These are phyloP conservation scores for Sinotaia quadrata DNA, from an alignment of 2,888 invertebrate genomes.

Conservation along the genomic window DNA sequence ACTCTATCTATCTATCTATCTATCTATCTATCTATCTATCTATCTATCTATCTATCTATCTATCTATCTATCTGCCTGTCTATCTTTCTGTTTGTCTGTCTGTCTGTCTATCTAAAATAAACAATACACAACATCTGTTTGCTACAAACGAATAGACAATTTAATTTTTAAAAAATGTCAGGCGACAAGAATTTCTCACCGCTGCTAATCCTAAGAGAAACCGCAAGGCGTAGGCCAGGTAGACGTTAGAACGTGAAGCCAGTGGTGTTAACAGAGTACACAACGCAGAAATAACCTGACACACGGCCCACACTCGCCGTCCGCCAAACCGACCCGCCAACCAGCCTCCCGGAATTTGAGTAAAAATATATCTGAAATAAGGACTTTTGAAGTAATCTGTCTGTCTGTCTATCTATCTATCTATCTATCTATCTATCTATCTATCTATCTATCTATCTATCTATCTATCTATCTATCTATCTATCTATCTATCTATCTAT, in stretches of 20 bases:
- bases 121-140: too few species aligned
- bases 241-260: slow-evolving; percentile 25
- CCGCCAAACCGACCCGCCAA: slow-evolving; percentile 38
- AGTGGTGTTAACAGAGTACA: slow-evolving; percentile 34
- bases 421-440: neutral
- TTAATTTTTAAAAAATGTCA: too few species aligned
- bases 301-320: slow-evolving; percentile 30
- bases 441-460: neutral
- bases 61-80: too few species aligned
- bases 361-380: slow-evolving; percentile 58
- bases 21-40: too few species aligned
- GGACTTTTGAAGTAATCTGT: neutral
- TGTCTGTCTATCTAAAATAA: too few species aligned
- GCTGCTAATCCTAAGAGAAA: slow-evolving; percentile 38
- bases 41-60: too few species aligned
- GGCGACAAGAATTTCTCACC: too few species aligned
- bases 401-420: too few species aligned
- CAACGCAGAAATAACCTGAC: slow-evolving; percentile 23
- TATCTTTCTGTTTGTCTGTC: too few species aligned
- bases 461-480: slow-evolving; percentile 5
- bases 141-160: too few species aligned
- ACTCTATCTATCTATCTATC: too few species aligned
- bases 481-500: slow-evolving; percentile 5
- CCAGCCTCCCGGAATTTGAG: slow-evolving; percentile 52
- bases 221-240: slow-evolving; percentile 30